Evolutionary conservation across 2,797 vertebrate species (phyloP), one percentile per base, ranked within the genome.

Genomic region (Cottoperca gobio): DNA sequence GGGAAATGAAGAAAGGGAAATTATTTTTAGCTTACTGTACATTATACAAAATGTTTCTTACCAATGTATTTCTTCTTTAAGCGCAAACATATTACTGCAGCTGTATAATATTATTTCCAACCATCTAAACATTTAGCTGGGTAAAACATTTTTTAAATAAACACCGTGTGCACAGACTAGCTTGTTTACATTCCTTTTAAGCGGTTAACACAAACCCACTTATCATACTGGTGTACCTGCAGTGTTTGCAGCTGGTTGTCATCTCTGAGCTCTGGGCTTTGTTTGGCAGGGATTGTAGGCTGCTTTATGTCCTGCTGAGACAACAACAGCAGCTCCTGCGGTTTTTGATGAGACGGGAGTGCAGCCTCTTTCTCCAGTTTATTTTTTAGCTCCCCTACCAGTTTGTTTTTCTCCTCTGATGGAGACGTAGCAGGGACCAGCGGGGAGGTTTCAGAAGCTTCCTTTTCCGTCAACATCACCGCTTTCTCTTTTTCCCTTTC

Each of bases 261-360:
- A 68, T 78, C 69, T 48, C 5, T 52, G 19, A 33, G 37, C 33
- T 77, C 63, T 10, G 46, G 23, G 23, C 60, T 93, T 68, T 21
- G 90, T 87, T 86, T 83, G 63, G 85, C 58, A 0, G 87, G 93
- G 66, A 92, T 85, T 48, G 82, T 85, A 12, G 75, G 79, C 17
- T 64, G 77, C 50, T 93, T 93, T 48, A 92, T 89, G 69, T 95
- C 92, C 60, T 93, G 92, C 79, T 90, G 75, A 0, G 93, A 92
- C 35, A 78, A 91, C 53, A 91, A 62, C 21, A 93, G 70, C 37
- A 93, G 81, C 42, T 95, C 93, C 86, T 93, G 92, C 67, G 89
- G 81, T 58, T 52, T 87, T 43, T 95, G 86, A 74, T 89, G 84
- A 58, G 65, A 58, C 55, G 78, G 57, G 58, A 95, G 66, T 28